Evolutionary conservation across 2,113 vertebrate species (phyloP).

Genomic region (Corvus moneduloides): DNA sequence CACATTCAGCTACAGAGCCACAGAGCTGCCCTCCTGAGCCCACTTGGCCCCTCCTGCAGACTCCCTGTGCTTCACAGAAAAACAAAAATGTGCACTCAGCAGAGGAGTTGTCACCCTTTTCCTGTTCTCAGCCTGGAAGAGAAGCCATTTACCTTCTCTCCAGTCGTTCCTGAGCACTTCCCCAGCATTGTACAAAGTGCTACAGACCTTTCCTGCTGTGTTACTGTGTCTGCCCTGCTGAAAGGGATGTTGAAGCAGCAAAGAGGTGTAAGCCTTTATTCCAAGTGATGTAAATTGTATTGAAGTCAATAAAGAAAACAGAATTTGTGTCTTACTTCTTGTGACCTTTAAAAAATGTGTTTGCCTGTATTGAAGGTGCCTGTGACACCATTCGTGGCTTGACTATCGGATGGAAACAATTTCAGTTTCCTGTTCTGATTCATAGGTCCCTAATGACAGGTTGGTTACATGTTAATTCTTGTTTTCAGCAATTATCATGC

Average conservation of each 20-base stretch:
- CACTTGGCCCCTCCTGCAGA: not conserved
- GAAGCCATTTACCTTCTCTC: not conserved
- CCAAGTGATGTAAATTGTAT: not conserved
- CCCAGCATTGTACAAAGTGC: not conserved
- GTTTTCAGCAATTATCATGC: not conserved
- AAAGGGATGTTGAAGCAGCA: not conserved
- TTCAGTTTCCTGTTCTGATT: not conserved
- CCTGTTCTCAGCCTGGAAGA: not conserved
- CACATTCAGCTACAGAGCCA: not conserved
- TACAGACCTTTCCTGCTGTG: not conserved
- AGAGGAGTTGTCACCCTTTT: not conserved
- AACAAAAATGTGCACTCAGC: not conserved
- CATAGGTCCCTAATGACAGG: not conserved
- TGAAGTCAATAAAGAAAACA: not conserved
- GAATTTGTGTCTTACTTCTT: not conserved
- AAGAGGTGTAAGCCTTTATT: not conserved
- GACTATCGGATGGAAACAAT: not conserved
- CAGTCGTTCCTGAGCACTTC: not conserved
- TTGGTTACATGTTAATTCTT: conserved; percentile 20
- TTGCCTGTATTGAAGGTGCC: not conserved
- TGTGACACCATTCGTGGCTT: not conserved
- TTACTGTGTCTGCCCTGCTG: not conserved
- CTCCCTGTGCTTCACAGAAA: not conserved
- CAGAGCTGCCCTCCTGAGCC: not conserved
- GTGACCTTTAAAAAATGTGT: not conserved